Evolutionary conservation across 30 jellyfish, hydroid and myxozoan genomes (phyloP), one percentile per base, ranked within the genome.

Genomic region (Aurelia aurita): DNA sequence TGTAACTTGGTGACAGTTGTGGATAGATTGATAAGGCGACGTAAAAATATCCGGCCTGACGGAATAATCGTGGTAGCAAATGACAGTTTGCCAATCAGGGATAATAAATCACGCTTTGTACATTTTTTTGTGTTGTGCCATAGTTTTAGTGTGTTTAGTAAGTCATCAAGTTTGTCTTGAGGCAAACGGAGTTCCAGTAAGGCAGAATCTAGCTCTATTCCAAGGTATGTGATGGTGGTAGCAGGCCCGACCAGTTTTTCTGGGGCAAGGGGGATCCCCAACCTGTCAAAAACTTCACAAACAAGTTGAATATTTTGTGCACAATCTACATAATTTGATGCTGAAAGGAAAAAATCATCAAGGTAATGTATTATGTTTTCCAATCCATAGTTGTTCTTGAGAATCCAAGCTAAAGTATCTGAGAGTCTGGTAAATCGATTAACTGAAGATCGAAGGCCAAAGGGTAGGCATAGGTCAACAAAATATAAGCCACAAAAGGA

Each of bases 401-500:
- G 14, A 29, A 79, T 79, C 80, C 73, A 65, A 14, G 21, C 73
- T 5, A 79, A 49, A 1, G 80, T 59, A 45, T 79, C 77, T 45
- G 90, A 62, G 10, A 79, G 58, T 25, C 44, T 29, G 2, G 81
- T 25, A 28, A 79, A 79, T 13, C 68, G 43, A 46, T 55, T 63
- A 8, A 31, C 68, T 5, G 89, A 61, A 1, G 89, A 77, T 13
- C 89, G 89, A 16, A 58, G 62, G 53, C 89, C 89, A 58, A 77
- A 77, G 1, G 89, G 89, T 3, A 77, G 15, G n/a, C 80, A 61
- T 32, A 77, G 6, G 64, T 79, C 90, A 6, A 79, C 82, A 46
- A 60, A 64, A 55, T 16, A 79, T 3, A 10, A 3, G 6, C 54
- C 90, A 13, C 13, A 35, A 47, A 47, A 78, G 6, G 71, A 66